Base-by-base conservation (phyloP, 2,888 invertebrate species). In the Tenthredo livida region DNA sequence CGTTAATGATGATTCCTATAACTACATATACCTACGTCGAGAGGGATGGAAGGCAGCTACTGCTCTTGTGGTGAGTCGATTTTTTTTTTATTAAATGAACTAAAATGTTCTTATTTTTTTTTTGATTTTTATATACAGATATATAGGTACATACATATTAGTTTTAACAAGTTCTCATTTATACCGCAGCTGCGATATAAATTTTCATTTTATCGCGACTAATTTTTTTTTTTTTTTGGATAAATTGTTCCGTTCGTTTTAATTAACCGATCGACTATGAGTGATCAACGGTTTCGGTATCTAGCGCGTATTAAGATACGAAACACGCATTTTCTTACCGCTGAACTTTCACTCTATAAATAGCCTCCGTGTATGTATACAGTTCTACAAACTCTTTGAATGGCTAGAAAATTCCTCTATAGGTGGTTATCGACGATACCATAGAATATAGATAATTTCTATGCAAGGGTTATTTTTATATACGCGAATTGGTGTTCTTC, bases 341-440 rank as follows among this genome's bases (percentile, higher is more conserved):
- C 21, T n/a, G 10, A 50, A 88, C 90, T 90, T 90, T 90, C 90
- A 88, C 90, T 90, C 90, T 90, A 90, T 90, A 90, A 90, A 90
- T 90, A 90, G 89, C 10, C 37, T 37, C 6, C 29, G 47, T 25
- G 3, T 40, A 33, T 2, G 15, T 33, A 12, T 47, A 47, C 47
- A 47, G 47, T 47, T 47, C 47, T 47, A 15, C 47, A 75, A 75
- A 54, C 54, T 54, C 15, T 21, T n/a, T 12, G 12, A 75, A 73
- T 25, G 73, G 77, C 4, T 77, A 77, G 77, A 37, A 37, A 80
- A 80, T 70, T 70, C 37, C 37, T 37, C 9, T 40, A 70, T 37
- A 9, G 29, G 2, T 29, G 70, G 33, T 70, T 70, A 37, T 70
- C 70, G 33, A 37, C 70, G 9, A 33, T 37, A 37, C 7, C 70